Evolutionary conservation across 2,797 vertebrate genomes (phyloP).

Genomic region (Eupleurogrammus muticus): DNA sequence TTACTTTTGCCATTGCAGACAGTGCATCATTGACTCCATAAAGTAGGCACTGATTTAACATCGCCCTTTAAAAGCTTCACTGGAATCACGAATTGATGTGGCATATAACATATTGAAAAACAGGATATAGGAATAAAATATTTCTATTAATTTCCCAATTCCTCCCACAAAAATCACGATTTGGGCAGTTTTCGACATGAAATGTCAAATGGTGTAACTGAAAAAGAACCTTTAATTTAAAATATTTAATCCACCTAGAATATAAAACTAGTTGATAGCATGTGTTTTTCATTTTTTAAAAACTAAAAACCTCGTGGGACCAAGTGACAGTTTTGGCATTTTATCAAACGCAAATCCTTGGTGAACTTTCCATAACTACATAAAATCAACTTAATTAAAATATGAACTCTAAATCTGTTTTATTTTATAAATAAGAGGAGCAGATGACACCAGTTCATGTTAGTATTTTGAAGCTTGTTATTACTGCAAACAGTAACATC

Average conservation of each 20-base stretch:
- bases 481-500: neutral
- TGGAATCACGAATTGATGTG: neutral
- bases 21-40: neutral
- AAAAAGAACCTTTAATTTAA: too few relatives aligned
- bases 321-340: too few relatives aligned
- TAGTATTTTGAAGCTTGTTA: neutral
- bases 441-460: neutral
- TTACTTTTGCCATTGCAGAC: neutral
- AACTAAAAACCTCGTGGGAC: too few relatives aligned
- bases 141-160: neutral
- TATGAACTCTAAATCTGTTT: neutral
- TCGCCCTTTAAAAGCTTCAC: neutral
- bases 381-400: neutral
- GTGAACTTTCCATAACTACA: neutral
- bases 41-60: neutral
- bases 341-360: neutral
- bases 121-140: neutral
- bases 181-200: too few relatives aligned
- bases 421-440: neutral
- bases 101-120: too few relatives aligned
- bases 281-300: too few relatives aligned
- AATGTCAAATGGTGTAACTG: too few relatives aligned
- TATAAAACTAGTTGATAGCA: too few relatives aligned
- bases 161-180: too few relatives aligned
- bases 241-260: too few relatives aligned